Conservation (phyloP, 2,113 vertebrate genomes). For the Tupaia tana region DNA sequence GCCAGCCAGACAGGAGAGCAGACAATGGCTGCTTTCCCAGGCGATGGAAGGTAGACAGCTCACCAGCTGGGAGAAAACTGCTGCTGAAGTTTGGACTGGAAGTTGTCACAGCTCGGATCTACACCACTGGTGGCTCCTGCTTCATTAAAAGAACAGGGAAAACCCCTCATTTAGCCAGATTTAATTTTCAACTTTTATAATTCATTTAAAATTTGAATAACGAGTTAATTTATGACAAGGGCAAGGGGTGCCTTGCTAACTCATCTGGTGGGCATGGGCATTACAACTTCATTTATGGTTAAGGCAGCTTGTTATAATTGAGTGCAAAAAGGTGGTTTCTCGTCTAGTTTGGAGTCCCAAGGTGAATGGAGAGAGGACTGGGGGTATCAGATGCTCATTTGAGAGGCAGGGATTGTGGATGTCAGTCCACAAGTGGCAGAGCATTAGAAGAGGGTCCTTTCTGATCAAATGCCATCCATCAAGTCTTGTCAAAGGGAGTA, state of each 20-base stretch:
- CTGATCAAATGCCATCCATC: constrained; percentile 44
- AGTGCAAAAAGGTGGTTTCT: constrained; percentile 77
- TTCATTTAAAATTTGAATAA: constrained; percentile 80
- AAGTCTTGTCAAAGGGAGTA: not conserved
- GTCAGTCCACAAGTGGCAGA: rapidly evolving
- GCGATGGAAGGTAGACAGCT: not conserved
- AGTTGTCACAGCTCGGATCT: not conserved
- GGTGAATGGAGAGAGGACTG: not conserved
- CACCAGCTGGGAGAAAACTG: rapidly evolving
- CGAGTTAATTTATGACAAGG: constrained; percentile 78
- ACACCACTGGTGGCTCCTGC: not conserved
- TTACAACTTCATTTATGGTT: constrained; percentile 73
- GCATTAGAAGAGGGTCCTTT: not conserved
- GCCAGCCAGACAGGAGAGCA: not conserved
- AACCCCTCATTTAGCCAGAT: constrained; percentile 70
- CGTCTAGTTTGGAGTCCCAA: constrained; percentile 28
- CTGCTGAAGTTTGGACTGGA: not conserved
- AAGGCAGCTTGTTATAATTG: constrained; percentile 67
- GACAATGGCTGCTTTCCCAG: rapidly evolving
- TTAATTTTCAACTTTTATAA: constrained; percentile 79
- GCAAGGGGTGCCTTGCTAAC: constrained; percentile 62
- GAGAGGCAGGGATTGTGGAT: not conserved
- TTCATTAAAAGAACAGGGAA: constrained; percentile 54
- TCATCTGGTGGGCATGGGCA: constrained; percentile 66
- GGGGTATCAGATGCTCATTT: not conserved